Base-by-base conservation (phyloP, 1,140 invertebrate genomes). In the Calephelis virginiensis region DNA sequence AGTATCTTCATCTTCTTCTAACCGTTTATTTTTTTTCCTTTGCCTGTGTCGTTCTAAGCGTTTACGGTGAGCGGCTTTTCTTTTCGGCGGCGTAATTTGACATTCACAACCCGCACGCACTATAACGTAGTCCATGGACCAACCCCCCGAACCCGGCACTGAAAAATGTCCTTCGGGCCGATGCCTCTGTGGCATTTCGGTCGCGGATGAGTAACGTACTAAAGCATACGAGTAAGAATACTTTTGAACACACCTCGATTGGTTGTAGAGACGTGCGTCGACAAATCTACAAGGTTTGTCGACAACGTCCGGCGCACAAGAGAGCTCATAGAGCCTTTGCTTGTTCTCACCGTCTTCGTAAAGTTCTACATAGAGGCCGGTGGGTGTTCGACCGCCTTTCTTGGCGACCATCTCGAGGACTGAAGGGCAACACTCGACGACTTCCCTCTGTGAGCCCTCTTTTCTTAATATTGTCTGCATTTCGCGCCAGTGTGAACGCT, bases 171-270 rank as follows among this genome's bases (percentile, higher is more conserved):
- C 86, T 12, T 93, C 91, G 14, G 89, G 83, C 63, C 92, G 86
- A 47, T 91, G 72, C 45, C 74, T 87, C 63, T 86, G 86, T 12
- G 89, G 89, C 69, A 86, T 80, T 66, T 92, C 93, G 75, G 91
- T 92, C 74, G 93, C 69, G 6, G 78, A 72, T 0, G 83, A 82
- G 70, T 93, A 91, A 72, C 93, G 92, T 37, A 97, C 95, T 64
- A 97, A 92, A 11, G 96, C 97, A 86, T 97, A 98, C 0, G 95
- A 94, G 80, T 95, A 97, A n/a, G 95, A 95, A 86, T 95, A 96
- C 83, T 95, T 95, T 85, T 97, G 96, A 9, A 96, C 94, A 89
- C 97, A 98, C 75, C 93, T 92, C 6, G 96, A 96, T 61, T 94
- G 93, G 70, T 94, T 93, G 77, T 93, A 93, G 37, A 95, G 89